Evolutionary conservation across 2,888 invertebrate genomes (phyloP).

Genomic region (Cryptosula pallasiana): DNA sequence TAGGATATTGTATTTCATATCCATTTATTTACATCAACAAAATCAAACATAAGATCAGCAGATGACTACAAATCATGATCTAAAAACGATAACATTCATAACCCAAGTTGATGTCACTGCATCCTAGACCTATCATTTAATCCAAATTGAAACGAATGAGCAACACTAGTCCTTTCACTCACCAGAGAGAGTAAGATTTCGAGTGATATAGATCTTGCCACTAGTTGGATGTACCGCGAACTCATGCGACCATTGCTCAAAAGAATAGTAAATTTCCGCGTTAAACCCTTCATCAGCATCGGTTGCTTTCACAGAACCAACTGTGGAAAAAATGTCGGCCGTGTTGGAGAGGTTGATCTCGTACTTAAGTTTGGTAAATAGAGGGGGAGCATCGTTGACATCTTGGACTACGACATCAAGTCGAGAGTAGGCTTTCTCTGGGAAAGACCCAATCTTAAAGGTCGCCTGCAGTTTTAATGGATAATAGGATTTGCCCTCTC

Average conservation of each 20-base stretch:
- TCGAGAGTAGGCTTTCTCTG: not conserved
- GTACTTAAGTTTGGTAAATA: slow-evolving; percentile 86
- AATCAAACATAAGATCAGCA: too few species aligned
- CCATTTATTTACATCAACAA: too few species aligned
- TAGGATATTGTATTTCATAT: too few species aligned
- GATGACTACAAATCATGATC: too few species aligned
- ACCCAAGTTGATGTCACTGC: too few species aligned
- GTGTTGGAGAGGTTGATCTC: slow-evolving; percentile 82
- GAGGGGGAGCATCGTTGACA: slow-evolving; percentile 74
- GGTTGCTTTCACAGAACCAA: slow-evolving; percentile 70
- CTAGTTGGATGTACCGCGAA: slow-evolving; percentile 91
- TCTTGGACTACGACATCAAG: slow-evolving; percentile 45
- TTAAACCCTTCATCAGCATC: slow-evolving; percentile 94
- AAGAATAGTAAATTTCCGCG: slow-evolving; percentile 93
- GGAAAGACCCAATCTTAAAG: slow-evolving; percentile 34
- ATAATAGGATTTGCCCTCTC: slow-evolving; percentile 82
- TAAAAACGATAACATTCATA: too few species aligned
- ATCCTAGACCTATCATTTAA: too few species aligned
- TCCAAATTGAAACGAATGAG: too few species aligned
- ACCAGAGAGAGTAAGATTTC: slow-evolving; percentile 27
- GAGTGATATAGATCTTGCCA: slow-evolving; percentile 76
- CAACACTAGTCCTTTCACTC: not conserved
- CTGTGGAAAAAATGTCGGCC: slow-evolving; percentile 74
- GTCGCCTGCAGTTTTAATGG: slow-evolving; percentile 68
- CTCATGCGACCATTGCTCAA: slow-evolving; percentile 59